phyloP scores from a whole-genome alignment of 2,888 invertebrate genomes.

The Baronia brevicornis region DNA sequence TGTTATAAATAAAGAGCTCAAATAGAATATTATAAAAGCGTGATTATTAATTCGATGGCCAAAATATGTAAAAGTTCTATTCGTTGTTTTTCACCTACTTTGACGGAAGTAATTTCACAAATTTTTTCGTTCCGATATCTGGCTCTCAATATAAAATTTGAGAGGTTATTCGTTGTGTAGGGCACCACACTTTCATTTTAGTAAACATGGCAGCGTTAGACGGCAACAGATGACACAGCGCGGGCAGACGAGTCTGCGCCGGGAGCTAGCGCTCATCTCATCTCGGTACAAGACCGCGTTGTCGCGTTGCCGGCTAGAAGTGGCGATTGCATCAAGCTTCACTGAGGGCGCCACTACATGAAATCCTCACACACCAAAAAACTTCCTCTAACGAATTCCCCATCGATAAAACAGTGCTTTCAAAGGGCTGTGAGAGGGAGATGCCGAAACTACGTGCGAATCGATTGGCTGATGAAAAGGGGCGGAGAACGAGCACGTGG shows the following conservation, averaged over 20 bases:
- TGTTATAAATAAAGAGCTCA: constrained; percentile 13
- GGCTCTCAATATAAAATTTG: constrained; percentile 42
- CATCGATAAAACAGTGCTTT: constrained; percentile 58
- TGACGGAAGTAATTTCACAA: constrained; percentile 27
- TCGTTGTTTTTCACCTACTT: constrained; percentile 56
- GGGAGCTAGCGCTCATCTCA: constrained; percentile 56
- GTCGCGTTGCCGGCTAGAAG: constrained; percentile 43
- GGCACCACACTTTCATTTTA: constrained; percentile 64
- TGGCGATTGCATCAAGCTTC: constrained; percentile 29
- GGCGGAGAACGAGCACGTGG: constrained; percentile 70
- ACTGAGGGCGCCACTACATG: constrained; percentile 50
- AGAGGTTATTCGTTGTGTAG: constrained; percentile 72
- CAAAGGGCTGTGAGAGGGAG: constrained; percentile 38
- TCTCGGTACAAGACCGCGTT: constrained; percentile 38
- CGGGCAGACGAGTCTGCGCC: constrained; percentile 68
- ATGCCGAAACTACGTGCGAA: constrained; percentile 45
- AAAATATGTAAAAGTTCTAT: constrained; percentile 22
- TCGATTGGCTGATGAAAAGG: constrained; percentile 66
- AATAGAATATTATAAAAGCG: constrained; percentile 17
- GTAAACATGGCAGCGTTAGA: constrained; percentile 69
- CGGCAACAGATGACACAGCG: constrained; percentile 71
- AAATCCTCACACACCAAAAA: constrained; percentile 31
- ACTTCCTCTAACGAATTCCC: constrained; percentile 35
- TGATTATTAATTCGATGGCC: constrained; percentile 19
- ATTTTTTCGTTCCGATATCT: constrained; percentile 37